Base-by-base conservation (phyloP, 2,888 invertebrate species). In the Homarus gammarus region DNA sequence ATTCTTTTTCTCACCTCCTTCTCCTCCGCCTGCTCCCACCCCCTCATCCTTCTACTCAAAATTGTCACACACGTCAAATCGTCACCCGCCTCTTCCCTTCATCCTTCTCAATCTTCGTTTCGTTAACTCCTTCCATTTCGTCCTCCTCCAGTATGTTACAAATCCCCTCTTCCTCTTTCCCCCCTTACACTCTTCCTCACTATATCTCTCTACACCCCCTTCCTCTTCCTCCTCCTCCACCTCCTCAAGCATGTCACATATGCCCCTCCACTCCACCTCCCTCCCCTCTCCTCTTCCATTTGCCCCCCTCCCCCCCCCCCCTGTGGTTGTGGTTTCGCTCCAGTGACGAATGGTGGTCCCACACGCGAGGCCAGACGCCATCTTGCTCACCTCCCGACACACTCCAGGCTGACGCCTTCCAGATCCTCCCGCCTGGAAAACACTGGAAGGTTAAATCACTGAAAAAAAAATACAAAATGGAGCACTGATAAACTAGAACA, bases 301-400 rank as follows among this genome's bases (percentile, higher is more conserved):
- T 33, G 36, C 82, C 22, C 38, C 36, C 44, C 38, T 61, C 44
- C 36, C 82, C 22, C 38, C 36, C 44, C 38, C 61, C 44, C 64
- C 38, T n/a, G 33, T 61, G 87, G 87, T 83, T 87, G 83, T 83
- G 87, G 87, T 87, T 87, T 83, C 87, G 75, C 40, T 40, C 38
- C n/a, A 22, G 61, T 82, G 87, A 87, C 33, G 68, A 64, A 87
- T 83, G 82, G 38, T 3, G n/a, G 18, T 22, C 49, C 61, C 56
- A 27, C 87, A 87, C 87, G 87, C 87, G 36, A 73, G 27, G 38
- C 22, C 33, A 70, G 83, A 75, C 87, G 87, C 87, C 87, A 87
- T 87, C 87, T 87, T 87, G 75, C 77, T 82, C 75, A 83, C 87
- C 33, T 78, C 56, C 18, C 56, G 22, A 56, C 6, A 56, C 12